Conservation (phyloP, 2,113 vertebrate genomes). For the Mormyrus iriodes region DNA sequence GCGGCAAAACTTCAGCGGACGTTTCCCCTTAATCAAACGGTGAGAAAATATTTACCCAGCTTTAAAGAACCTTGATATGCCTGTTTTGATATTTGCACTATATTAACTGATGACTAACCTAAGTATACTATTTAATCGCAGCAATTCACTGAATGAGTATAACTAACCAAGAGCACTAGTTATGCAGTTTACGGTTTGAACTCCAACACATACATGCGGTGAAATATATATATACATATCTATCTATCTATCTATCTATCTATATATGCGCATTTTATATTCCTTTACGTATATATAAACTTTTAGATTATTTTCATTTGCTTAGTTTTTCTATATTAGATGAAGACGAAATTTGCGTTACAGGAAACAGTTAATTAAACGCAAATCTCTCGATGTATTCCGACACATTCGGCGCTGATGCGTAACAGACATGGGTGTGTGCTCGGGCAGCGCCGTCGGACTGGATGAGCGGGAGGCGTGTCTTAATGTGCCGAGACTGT, state of each 20-base stretch:
- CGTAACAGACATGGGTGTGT: conserved; percentile 9
- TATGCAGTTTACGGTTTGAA: background rate
- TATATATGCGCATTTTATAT: background rate
- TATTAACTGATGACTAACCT: background rate
- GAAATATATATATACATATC: too few relatives aligned
- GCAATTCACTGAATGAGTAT: background rate
- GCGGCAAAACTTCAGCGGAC: background rate
- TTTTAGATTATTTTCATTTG: background rate
- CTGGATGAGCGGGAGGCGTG: background rate
- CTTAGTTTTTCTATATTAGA: background rate
- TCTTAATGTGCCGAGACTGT: background rate
- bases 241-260: too few relatives aligned
- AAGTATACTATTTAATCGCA: background rate
- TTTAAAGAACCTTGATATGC: background rate
- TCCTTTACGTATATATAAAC: background rate
- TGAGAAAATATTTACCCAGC: background rate
- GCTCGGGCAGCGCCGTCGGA: background rate
- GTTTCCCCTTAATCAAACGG: background rate
- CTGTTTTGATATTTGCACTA: background rate
- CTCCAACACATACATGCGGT: background rate
- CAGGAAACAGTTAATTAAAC: background rate
- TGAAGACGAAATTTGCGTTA: background rate
- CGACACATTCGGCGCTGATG: background rate
- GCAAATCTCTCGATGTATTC: background rate
- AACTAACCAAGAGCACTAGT: background rate